Percentiles rank a stretch among this genome's conserved stretches.
These are phyloP conservation scores for Aricia artaxerxes DNA, from an alignment of 2,888 invertebrate genomes.

Conservation along the genomic window DNA sequence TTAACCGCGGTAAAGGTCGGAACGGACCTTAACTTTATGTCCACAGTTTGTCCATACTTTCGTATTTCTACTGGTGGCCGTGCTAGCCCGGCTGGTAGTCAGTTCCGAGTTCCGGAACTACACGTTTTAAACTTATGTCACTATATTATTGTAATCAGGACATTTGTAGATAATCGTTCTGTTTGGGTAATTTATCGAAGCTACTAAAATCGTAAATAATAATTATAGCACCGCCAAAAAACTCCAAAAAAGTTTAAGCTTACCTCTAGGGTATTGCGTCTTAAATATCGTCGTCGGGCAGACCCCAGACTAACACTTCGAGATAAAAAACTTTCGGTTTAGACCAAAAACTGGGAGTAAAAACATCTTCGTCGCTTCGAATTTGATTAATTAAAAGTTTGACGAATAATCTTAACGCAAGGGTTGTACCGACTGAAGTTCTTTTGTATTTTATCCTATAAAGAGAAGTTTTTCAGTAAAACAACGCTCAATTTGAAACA, in stretches of 20 bases:
- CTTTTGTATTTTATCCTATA: constrained; percentile 75
- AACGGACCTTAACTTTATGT: too few species aligned
- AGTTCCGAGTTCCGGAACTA: background rate
- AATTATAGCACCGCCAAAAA: background rate
- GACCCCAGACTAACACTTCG: constrained; percentile 1
- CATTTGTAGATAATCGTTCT: too few species aligned
- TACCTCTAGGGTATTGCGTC: constrained; percentile 6
- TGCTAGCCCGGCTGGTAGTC: too few species aligned
- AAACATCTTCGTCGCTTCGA: constrained; percentile 53
- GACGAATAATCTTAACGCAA: constrained; percentile 67
- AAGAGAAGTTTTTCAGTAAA: constrained; percentile 75
- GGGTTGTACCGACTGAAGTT: constrained; percentile 68
- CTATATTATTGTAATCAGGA: too few species aligned
- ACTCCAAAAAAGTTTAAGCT: background rate
- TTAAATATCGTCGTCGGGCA: background rate
- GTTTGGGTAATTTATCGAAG: background rate
- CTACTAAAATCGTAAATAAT: background rate
- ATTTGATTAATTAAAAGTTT: constrained; percentile 79
- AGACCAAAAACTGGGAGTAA: constrained; percentile 30
- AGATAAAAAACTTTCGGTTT: constrained; percentile 19
- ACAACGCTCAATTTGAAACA: constrained; percentile 74
- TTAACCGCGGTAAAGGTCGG: too few species aligned
- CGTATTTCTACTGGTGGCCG: too few species aligned
- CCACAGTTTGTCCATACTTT: too few species aligned
- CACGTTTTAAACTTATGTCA: too few species aligned